A percentile compares a stretch with the other conserved stretches of the same genome.
Conservation (phyloP, 2,888 invertebrate genomes). For the Dicycla oo region DNA sequence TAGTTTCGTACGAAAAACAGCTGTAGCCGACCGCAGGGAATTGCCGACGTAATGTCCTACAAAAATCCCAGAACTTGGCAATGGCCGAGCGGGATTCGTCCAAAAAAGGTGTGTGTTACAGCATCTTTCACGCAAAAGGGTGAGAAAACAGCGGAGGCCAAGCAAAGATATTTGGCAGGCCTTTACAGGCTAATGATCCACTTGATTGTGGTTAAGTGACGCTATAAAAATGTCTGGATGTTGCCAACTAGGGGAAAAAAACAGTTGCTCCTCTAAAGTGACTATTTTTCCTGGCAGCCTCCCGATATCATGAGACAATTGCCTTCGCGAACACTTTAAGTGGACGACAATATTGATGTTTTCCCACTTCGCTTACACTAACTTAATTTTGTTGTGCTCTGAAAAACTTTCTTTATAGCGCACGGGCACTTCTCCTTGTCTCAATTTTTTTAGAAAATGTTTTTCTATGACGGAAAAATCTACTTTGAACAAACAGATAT, state of each 20-base stretch:
- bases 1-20: conserved; percentile 57
- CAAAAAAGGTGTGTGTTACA: conserved; percentile 85
- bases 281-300: conserved; percentile 88
- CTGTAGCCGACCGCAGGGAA: conserved; percentile 60
- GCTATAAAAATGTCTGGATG: conserved; percentile 88
- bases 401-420: conserved; percentile 66
- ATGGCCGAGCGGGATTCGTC: conserved; percentile 72
- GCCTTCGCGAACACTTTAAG: conserved; percentile 84
- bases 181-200: conserved; percentile 89
- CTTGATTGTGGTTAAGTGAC: conserved; percentile 90
- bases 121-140: conserved; percentile 84
- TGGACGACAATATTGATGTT: conserved; percentile 83
- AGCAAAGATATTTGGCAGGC: conserved; percentile 89
- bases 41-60: conserved; percentile 64
- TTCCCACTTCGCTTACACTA: conserved; percentile 73
- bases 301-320: conserved; percentile 87
- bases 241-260: conserved; percentile 88
- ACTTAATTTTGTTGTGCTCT: conserved; percentile 73
- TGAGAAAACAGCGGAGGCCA: conserved; percentile 83
- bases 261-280: conserved; percentile 86
- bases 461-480: neutral
- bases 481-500: no score
- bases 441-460: conserved; percentile 13
- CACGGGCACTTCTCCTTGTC: conserved; percentile 14
- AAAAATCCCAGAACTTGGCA: conserved; percentile 81